These are phyloP conservation scores for Muricea muricata DNA, from an alignment of 92 coral and sea anemone species.

Conservation along the genomic window DNA sequence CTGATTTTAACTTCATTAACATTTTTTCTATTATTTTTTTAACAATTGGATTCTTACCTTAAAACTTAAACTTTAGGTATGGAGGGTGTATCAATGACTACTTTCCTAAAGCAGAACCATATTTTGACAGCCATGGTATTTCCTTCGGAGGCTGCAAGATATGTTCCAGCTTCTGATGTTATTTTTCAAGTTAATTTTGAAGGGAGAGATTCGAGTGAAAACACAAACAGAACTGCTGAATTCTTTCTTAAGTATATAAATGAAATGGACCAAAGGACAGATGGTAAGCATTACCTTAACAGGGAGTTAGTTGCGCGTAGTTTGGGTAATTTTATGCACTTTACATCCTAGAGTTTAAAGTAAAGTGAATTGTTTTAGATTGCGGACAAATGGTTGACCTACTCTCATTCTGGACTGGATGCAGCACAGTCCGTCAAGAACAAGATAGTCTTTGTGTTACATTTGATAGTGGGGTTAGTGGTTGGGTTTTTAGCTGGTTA, in stretches of 20 bases:
- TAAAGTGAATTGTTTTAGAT: not conserved
- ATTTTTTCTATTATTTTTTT: not conserved
- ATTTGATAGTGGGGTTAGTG: conserved; percentile 61
- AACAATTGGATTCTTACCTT: not conserved
- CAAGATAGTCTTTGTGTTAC: conserved; percentile 34
- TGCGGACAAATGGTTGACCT: conserved; percentile 6
- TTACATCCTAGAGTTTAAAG: not conserved
- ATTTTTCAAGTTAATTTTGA: conserved; percentile 42
- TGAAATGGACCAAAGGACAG: conserved; percentile 35
- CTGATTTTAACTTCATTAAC: not conserved
- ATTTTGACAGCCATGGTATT: conserved; percentile 38
- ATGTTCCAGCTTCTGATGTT: conserved; percentile 33
- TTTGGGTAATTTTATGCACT: not conserved
- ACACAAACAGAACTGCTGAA: conserved; percentile 22
- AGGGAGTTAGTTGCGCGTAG: not conserved
- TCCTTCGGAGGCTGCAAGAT: conserved; percentile 48
- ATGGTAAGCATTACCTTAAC: not conserved
- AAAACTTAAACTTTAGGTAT: conserved; percentile 42
- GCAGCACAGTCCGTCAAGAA: conserved; percentile 2
- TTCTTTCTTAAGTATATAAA: conserved; percentile 53
- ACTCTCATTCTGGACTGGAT: conserved; percentile 20
- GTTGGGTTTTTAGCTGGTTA: not conserved
- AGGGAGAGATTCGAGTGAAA: conserved; percentile 39
- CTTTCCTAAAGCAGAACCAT: conserved; percentile 43
- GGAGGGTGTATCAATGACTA: conserved; percentile 56